Evolutionary conservation across 1,140 invertebrate genomes (phyloP).

Genomic region (Diachasmimorpha longicaudata): DNA sequence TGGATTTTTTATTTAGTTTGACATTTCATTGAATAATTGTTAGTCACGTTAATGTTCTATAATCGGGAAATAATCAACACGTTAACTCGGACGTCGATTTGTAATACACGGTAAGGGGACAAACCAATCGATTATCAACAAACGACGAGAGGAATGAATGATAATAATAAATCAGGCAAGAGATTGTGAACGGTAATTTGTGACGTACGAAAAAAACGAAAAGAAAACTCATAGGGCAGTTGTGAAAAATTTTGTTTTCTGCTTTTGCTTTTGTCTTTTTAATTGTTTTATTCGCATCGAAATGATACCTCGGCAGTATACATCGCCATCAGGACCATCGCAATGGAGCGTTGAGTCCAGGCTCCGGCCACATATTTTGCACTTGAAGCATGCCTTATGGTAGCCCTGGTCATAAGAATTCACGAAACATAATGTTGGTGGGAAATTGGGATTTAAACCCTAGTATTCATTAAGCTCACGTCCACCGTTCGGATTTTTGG

Average conservation of each 20-base stretch:
- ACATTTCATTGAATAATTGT: slow-evolving; percentile 5
- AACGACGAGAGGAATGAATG: neutral
- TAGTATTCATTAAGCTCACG: neutral
- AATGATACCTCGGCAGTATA: slow-evolving; percentile 89
- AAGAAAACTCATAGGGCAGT: slow-evolving; percentile 33
- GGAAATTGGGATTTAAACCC: neutral
- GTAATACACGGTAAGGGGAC: neutral
- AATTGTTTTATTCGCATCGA: slow-evolving; percentile 31
- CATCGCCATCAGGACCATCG: slow-evolving; percentile 89
- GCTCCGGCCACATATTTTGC: slow-evolving; percentile 86
- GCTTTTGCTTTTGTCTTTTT: slow-evolving; percentile 27
- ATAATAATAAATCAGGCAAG: slow-evolving; percentile 11
- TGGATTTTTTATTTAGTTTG: slow-evolving; percentile 8
- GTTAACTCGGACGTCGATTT: neutral
- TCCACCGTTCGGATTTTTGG: neutral
- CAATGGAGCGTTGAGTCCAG: slow-evolving; percentile 93
- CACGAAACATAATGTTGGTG: slow-evolving; percentile 46
- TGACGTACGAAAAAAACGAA: slow-evolving; percentile 16
- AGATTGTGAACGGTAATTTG: slow-evolving; percentile 17
- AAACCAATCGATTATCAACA: neutral
- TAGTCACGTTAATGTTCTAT: slow-evolving; percentile 2
- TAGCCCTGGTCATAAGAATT: slow-evolving; percentile 74
- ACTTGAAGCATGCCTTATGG: slow-evolving; percentile 91
- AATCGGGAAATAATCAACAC: neutral
- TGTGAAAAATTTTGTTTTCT: neutral